phyloP scores from a whole-genome alignment of 2,113 vertebrate genomes.

The Misgurnus anguillicaudatus region DNA sequence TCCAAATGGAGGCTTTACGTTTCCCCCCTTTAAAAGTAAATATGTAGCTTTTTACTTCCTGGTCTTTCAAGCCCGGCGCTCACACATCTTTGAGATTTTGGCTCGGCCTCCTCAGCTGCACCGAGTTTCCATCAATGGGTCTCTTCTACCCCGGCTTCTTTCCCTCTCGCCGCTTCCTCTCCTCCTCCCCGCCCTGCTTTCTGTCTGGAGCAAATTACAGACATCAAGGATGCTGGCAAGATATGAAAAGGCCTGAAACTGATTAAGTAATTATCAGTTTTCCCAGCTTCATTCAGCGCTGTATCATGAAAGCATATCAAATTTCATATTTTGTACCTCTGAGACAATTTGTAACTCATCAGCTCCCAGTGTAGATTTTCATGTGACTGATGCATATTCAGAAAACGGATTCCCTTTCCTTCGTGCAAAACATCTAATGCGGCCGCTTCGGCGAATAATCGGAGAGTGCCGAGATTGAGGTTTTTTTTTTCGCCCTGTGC shows the following conservation, averaged over 20 bases:
- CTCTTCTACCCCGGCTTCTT: constrained; percentile 51
- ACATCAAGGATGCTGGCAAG: constrained; percentile 58
- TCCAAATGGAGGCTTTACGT: constrained; percentile 72
- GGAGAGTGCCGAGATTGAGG: constrained; percentile 32
- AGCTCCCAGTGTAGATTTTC: constrained; percentile 33
- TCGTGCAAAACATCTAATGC: constrained; percentile 49
- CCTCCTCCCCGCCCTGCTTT: constrained; percentile 36
- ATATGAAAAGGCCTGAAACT: constrained; percentile 57
- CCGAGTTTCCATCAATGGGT: constrained; percentile 51
- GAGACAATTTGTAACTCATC: constrained; percentile 55
- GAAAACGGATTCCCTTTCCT: constrained; percentile 40
- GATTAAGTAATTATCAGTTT: constrained; percentile 62
- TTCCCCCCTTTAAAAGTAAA: constrained; percentile 56
- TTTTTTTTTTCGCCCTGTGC: constrained; percentile 22
- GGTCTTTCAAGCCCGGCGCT: constrained; percentile 65
- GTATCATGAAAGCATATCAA: constrained; percentile 52
- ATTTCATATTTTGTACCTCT: constrained; percentile 56
- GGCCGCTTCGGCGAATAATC: constrained; percentile 47
- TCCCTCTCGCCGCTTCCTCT: constrained; percentile 56
- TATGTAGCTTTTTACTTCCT: constrained; percentile 67
- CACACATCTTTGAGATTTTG: constrained; percentile 51
- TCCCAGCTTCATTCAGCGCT: constrained; percentile 54
- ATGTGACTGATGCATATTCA: constrained; percentile 29
- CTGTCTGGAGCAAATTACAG: constrained; percentile 50
- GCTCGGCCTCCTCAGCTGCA: constrained; percentile 57